These are phyloP conservation scores for Hephaestus fuliginosus DNA, from an alignment of 2,797 vertebrate species.

Conservation along the genomic window DNA sequence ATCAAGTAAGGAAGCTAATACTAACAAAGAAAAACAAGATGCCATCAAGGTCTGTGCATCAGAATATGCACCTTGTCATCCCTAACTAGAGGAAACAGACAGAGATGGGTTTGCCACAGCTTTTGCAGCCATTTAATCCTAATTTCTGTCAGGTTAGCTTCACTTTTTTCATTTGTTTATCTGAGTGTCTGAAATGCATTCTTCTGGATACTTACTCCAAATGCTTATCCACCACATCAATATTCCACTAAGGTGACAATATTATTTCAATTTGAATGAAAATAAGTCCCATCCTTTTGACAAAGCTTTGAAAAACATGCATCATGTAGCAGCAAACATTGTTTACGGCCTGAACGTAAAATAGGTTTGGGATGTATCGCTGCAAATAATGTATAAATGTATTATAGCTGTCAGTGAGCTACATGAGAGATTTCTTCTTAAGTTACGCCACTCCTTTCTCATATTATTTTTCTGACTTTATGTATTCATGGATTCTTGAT, in stretches of 20 bases:
- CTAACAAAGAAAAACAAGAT: slow-evolving; percentile 8
- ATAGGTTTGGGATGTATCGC: slow-evolving; percentile 82
- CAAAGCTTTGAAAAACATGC: slow-evolving; percentile 92
- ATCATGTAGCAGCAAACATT: slow-evolving; percentile 83
- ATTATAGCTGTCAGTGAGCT: slow-evolving; percentile 88
- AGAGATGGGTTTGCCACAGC: slow-evolving; percentile 12
- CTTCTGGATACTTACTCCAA: slow-evolving; percentile 55
- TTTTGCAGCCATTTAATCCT: slow-evolving; percentile 53
- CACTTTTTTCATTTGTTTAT: slow-evolving; percentile 5
- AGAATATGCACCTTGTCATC: slow-evolving; percentile 29
- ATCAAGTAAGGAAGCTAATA: not conserved
- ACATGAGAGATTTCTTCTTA: slow-evolving; percentile 85
- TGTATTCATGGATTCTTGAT: slow-evolving; percentile 81
- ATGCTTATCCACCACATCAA: slow-evolving; percentile 82
- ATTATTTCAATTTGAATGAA: slow-evolving; percentile 91
- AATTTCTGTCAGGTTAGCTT: slow-evolving; percentile 52
- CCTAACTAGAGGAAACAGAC: slow-evolving; percentile 17
- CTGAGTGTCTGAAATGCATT: slow-evolving; percentile 64
- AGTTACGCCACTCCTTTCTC: slow-evolving; percentile 78
- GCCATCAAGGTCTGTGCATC: not conserved
- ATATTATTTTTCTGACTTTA: slow-evolving; percentile 76
- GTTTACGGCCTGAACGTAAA: slow-evolving; percentile 79
- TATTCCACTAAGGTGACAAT: slow-evolving; percentile 89
- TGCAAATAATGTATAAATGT: slow-evolving; percentile 87
- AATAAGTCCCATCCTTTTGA: slow-evolving; percentile 88